These are phyloP conservation scores for Coracias cyanogaster DNA, from an alignment of 2,797 vertebrate species.

Conservation along the genomic window DNA sequence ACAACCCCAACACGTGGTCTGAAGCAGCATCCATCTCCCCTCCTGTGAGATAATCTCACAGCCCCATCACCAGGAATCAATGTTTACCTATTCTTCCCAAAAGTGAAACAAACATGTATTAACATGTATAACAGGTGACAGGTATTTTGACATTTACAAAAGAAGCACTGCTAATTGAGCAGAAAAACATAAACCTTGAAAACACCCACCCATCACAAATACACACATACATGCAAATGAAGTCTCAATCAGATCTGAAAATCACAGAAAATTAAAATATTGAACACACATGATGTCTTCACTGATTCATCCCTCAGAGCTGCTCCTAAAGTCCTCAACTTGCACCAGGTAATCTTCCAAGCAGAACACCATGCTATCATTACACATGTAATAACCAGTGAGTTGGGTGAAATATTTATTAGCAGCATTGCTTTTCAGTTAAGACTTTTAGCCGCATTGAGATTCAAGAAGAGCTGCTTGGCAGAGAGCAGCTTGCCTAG, in stretches of 20 bases:
- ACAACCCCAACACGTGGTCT: not conserved
- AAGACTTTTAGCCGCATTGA: not conserved
- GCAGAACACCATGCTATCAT: not conserved
- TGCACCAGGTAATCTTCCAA: not conserved
- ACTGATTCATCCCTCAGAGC: not conserved
- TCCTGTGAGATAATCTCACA: not conserved
- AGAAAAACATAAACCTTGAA: not conserved
- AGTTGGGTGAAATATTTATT: not conserved
- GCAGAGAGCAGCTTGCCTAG: not conserved
- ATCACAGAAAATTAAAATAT: not conserved
- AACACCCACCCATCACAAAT: slow-evolving; percentile 18
- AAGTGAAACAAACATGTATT: not conserved
- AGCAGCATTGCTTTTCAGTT: not conserved
- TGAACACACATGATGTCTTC: not conserved
- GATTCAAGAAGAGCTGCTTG: not conserved
- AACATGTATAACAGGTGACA: not conserved
- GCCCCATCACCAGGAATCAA: not conserved
- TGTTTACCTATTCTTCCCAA: not conserved
- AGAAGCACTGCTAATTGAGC: not conserved
- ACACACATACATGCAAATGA: rapidly evolving
- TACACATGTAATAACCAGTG: not conserved
- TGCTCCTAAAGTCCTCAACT: not conserved
- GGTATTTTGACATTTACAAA: slow-evolving; percentile 31
- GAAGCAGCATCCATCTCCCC: not conserved
- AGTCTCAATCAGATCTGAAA: not conserved